These are phyloP conservation scores for Campylorhamphus procurvoides DNA, from an alignment of 2,113 vertebrate species.

Conservation along the genomic window DNA sequence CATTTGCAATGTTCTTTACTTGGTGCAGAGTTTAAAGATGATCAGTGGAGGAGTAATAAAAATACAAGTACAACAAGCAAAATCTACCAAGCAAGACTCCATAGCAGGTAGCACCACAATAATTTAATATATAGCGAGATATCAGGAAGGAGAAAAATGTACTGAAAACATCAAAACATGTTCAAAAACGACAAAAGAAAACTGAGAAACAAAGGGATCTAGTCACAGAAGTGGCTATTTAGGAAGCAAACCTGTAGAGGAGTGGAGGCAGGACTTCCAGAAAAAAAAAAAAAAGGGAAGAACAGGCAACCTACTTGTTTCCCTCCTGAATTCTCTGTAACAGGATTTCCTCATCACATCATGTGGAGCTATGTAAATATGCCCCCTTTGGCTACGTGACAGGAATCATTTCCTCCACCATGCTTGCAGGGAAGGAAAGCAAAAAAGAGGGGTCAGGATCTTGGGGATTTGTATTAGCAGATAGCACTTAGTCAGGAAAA, in stretches of 20 bases:
- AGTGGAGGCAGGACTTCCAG: not conserved
- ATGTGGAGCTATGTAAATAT: slow-evolving; percentile 58
- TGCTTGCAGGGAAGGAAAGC: slow-evolving; percentile 49
- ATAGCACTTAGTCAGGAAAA: slow-evolving; percentile 46
- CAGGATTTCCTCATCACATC: slow-evolving; percentile 72
- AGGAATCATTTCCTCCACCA: slow-evolving; percentile 67
- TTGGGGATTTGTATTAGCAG: slow-evolving; percentile 44
- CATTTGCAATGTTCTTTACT: slow-evolving; percentile 4
- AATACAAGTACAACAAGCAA: not conserved
- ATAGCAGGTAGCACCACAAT: not conserved
- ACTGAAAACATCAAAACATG: not conserved
- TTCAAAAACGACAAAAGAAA: slow-evolving; percentile 11
- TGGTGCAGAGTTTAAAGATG: slow-evolving; percentile 11
- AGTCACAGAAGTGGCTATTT: not conserved
- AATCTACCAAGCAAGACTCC: slow-evolving; percentile 38
- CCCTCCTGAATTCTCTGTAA: slow-evolving; percentile 37
- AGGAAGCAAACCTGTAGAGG: slow-evolving; percentile 47
- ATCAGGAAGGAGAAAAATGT: not conserved
- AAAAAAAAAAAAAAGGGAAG: slow-evolving; percentile 13
- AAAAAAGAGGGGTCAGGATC: slow-evolving; percentile 56
- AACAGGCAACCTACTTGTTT: slow-evolving; percentile 27
- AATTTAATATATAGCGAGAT: not conserved
- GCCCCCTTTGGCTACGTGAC: slow-evolving; percentile 58
- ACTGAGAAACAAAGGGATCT: not conserved
- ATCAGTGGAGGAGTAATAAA: not conserved